Percentiles rank a stretch among this genome's conserved stretches.
Evolutionary conservation across 2,113 vertebrate species (phyloP).

Genomic region (Physeter macrocephalus): DNA sequence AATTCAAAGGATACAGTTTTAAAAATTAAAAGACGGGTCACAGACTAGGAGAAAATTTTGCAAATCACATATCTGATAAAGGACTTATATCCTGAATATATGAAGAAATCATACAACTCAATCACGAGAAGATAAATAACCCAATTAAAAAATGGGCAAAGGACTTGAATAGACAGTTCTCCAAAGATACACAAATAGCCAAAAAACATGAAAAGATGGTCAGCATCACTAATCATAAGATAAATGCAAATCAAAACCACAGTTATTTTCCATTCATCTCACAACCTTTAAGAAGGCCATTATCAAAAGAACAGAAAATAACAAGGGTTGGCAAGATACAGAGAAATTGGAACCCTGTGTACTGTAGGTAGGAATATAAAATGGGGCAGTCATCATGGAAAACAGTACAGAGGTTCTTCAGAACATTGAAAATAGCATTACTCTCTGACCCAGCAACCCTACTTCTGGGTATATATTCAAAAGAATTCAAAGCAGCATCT

Average conservation of each 20-base stretch:
- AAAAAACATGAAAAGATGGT: background rate
- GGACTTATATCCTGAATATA: background rate
- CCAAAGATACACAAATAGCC: background rate
- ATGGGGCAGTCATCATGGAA: background rate
- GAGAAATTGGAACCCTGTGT: background rate
- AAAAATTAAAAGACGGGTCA: background rate
- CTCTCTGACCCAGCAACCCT: background rate
- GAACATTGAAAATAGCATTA: background rate
- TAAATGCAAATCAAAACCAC: background rate
- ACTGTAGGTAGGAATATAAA: background rate
- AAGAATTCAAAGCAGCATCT: background rate
- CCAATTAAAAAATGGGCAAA: background rate
- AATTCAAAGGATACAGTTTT: background rate
- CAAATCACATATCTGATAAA: background rate
- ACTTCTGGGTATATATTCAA: background rate
- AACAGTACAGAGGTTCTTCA: background rate
- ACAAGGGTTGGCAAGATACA: background rate
- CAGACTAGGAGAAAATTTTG: background rate
- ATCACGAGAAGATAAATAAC: background rate
- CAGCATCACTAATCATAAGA: background rate
- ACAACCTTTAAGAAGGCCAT: background rate
- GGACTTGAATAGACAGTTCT: background rate
- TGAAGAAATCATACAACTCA: background rate
- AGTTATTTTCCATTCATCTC: background rate
- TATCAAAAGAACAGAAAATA: background rate